Percentiles rank a stretch among this genome's conserved stretches.
These are phyloP conservation scores for Chironex yamaguchii DNA, from an alignment of 30 jellyfish, hydroid and myxozoan genomes.

Conservation along the genomic window DNA sequence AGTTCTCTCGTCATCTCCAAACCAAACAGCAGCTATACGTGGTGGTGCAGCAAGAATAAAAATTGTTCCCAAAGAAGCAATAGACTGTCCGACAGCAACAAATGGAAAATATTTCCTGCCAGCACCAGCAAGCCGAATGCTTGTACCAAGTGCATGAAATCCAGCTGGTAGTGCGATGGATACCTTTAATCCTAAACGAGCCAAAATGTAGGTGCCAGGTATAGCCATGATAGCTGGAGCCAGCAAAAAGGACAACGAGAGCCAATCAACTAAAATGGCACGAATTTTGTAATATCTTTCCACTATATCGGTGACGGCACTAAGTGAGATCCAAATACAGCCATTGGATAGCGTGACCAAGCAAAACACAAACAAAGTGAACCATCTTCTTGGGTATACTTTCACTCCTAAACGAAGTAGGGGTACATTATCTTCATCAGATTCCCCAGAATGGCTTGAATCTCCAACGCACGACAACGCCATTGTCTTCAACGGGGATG, in stretches of 20 bases:
- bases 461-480: too few relatives aligned
- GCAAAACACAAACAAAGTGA: constrained; percentile 64
- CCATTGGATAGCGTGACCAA: constrained; percentile 78
- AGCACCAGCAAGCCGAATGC: constrained; percentile 74
- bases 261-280: constrained; percentile 72
- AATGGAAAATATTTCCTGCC: constrained; percentile 49
- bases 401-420: not conserved
- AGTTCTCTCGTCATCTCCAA: constrained; percentile 89
- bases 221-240: constrained; percentile 71
- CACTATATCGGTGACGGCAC: constrained; percentile 66
- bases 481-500: too few relatives aligned
- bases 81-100: constrained; percentile 74
- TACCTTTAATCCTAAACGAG: constrained; percentile 68
- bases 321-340: constrained; percentile 75
- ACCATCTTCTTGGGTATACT: constrained; percentile 61
- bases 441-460: too few relatives aligned
- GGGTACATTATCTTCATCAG: not conserved
- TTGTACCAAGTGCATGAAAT: constrained; percentile 55
- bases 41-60: constrained; percentile 86
- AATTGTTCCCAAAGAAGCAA: constrained; percentile 83
- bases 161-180: constrained; percentile 73
- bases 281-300: constrained; percentile 54
- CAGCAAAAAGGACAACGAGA: constrained; percentile 73
- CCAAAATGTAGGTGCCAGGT: constrained; percentile 80
- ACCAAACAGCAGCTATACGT: constrained; percentile 88